These are phyloP conservation scores for Lycaena phlaeas DNA, from an alignment of 2,888 invertebrate genomes.

Conservation along the genomic window DNA sequence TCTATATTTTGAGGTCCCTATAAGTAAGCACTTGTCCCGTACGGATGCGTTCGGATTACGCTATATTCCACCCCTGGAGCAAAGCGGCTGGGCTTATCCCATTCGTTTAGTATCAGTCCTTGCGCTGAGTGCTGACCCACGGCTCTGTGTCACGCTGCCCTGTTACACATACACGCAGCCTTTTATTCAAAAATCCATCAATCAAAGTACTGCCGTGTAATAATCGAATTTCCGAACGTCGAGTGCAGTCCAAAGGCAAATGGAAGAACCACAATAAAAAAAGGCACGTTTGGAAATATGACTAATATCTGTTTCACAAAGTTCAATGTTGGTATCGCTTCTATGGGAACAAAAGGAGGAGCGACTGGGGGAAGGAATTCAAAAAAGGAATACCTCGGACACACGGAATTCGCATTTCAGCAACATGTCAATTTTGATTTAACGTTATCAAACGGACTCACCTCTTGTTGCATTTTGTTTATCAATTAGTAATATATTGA, in stretches of 20 bases:
- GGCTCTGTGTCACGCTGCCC: too few species aligned
- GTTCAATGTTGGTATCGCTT: slow-evolving; percentile 55
- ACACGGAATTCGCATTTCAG: slow-evolving; percentile 27
- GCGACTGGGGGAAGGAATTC: slow-evolving; percentile 40
- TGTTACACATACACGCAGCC: slow-evolving; percentile 36
- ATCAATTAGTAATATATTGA: background rate
- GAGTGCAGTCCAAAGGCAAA: slow-evolving; percentile 62
- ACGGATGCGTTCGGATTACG: too few species aligned
- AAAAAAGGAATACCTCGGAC: slow-evolving; percentile 35
- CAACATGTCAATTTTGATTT: slow-evolving; percentile 31
- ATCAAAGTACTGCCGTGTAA: slow-evolving; percentile 66
- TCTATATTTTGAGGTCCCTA: too few species aligned
- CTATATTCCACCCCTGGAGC: too few species aligned
- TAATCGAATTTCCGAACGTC: slow-evolving; percentile 64
- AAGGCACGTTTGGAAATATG: slow-evolving; percentile 36
- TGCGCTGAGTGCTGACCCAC: too few species aligned
- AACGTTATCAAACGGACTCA: slow-evolving; percentile 13
- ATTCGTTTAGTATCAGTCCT: too few species aligned
- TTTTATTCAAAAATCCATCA: slow-evolving; percentile 56
- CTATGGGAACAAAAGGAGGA: slow-evolving; percentile 48
- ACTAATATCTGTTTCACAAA: slow-evolving; percentile 64
- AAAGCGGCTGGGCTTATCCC: too few species aligned
- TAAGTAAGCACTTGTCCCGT: too few species aligned
- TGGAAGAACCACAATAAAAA: slow-evolving; percentile 58
- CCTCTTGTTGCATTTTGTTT: background rate